Evolutionary conservation across 2,888 invertebrate species (phyloP), one percentile per base, ranked within the genome.

Genomic region (Eustalomyia histrio): DNA sequence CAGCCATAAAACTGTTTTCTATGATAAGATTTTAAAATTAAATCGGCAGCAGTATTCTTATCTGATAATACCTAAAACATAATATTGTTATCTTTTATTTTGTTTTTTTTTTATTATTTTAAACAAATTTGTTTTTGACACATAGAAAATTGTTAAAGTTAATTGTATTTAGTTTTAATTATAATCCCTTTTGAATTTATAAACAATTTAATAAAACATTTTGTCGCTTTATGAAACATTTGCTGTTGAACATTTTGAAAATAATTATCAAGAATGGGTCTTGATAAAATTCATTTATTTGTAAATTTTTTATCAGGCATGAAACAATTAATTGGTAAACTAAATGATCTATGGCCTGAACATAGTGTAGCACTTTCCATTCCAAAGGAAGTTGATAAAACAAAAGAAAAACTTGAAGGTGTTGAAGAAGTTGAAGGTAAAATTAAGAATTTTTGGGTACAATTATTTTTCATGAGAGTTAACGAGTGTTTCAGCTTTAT

Each of bases 331-430:
- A 89, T 90, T 83, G 90, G 90, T 76, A 90, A 90, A 87, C 86
- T 90, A 85, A 89, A 90, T 87, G 88, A 90, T 86, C 86, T 90
- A 82, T 90, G 90, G 90, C 90, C 90, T 75, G 89, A 90, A 82
- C 90, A 89, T 84, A 90, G 88, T 85, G 90, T 90, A 71, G 89
- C 90, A 80, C 87, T 89, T 84, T 90, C 90, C 88, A 90, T 90
- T 88, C 89, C 90, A 89, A 89, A 89, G 87, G 89, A 89, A 87
- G 88, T 90, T 84, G 90, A 90, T 87, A 88, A 85, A 84, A 84
- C 86, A 73, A 89, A 90, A 86, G 90, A 90, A 85, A 88, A 86
- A 82, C 85, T 90, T 75, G 86, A 88, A 83, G 90, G 89, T 68
- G 87, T 86, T 72, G 87, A 87, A 85, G 87, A 88, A 83, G 86